phyloP scores from a whole-genome alignment of 2,888 invertebrate genomes.

The Aradus depressus region DNA sequence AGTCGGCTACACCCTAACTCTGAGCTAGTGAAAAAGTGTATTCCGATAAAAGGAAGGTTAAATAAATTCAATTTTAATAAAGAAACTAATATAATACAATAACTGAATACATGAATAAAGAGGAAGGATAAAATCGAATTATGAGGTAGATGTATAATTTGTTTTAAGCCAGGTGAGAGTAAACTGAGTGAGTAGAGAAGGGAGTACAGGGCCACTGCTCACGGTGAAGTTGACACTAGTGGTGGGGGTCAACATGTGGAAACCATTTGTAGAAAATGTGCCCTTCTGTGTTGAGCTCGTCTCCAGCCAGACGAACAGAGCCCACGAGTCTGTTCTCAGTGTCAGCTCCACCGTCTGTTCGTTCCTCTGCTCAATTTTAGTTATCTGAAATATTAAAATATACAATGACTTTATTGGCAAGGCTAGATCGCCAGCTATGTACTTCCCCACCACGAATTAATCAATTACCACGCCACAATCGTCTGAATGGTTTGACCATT shows the following conservation, averaged over 20 bases:
- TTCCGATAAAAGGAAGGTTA: no score
- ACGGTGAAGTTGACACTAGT: conserved; percentile 20
- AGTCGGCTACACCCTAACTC: no score
- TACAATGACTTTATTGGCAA: background rate
- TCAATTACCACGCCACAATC: no score
- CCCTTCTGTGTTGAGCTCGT: conserved; percentile 43
- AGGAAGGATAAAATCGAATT: no score
- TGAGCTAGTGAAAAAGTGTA: no score
- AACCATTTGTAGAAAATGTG: conserved; percentile 65
- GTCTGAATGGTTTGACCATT: background rate
- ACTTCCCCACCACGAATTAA: background rate
- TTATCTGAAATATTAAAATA: conserved; percentile 31
- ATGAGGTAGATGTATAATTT: no score
- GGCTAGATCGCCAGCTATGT: no score
- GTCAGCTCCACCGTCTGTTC: conserved; percentile 35
- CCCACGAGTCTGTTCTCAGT: conserved; percentile 43
- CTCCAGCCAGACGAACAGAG: conserved; percentile 61
- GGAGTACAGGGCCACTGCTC: background rate
- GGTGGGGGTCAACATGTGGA: conserved; percentile 35
- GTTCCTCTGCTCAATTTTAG: conserved; percentile 24
- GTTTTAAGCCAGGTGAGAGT: conserved; percentile 11
- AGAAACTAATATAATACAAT: no score
- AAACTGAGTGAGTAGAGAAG: background rate
- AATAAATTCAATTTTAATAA: no score
- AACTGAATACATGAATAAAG: no score